phyloP scores from a whole-genome alignment of 1,140 invertebrate species.

The Hirudo medicinalis region DNA sequence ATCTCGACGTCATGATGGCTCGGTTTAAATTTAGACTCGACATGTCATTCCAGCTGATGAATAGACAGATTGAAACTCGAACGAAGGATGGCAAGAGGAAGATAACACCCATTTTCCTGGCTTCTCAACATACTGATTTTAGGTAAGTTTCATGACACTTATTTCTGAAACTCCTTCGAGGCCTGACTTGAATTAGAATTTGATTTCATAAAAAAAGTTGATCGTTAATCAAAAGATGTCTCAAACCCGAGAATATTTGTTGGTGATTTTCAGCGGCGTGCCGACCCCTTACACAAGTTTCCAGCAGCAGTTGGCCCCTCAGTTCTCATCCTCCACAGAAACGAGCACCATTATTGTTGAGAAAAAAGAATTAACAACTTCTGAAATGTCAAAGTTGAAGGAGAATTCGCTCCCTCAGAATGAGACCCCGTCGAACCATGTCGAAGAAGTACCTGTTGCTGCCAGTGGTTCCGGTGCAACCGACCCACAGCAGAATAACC shows the following conservation, averaged over 20 bases:
- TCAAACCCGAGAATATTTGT: background rate
- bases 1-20: no score
- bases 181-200: no score
- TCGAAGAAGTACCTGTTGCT: background rate
- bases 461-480: background rate
- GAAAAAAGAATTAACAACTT: constrained; percentile 51
- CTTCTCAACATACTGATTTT: constrained; percentile 34
- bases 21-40: no score
- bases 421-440: background rate
- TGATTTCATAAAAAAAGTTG: no score
- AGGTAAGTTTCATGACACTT: constrained; percentile 26
- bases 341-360: constrained; percentile 70
- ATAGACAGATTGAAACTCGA: constrained; percentile 87
- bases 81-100: constrained; percentile 80
- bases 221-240: no score
- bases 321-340: constrained; percentile 63
- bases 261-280: background rate
- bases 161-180: background rate
- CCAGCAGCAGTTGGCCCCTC: constrained; percentile 33
- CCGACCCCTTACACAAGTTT: constrained; percentile 28
- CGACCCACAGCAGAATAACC: background rate
- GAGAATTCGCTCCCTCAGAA: background rate
- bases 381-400: background rate
- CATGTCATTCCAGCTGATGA: constrained; percentile 46
- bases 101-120: constrained; percentile 87